Percentiles rank a stretch among this genome's conserved stretches.
phyloP scores from a whole-genome alignment of 2,888 invertebrate species.

The Ischnura elegans region DNA sequence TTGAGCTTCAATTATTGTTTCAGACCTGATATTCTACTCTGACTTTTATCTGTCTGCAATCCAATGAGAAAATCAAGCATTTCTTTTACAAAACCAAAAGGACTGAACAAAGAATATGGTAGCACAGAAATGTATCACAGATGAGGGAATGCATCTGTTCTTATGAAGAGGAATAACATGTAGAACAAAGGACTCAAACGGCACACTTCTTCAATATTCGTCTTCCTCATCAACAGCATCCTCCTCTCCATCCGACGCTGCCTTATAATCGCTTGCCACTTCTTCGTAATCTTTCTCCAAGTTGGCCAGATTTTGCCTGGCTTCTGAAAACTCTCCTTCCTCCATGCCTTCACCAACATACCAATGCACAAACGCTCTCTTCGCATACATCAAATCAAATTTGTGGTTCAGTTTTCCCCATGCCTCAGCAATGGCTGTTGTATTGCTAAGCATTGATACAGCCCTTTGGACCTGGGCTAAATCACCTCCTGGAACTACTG shows the following conservation, averaged over 20 bases:
- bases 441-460: conserved; percentile 86
- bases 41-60: neutral
- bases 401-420: conserved; percentile 88
- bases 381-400: conserved; percentile 83
- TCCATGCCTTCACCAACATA: conserved; percentile 81
- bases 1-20: neutral
- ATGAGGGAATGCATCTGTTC: neutral
- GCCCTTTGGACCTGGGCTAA: conserved; percentile 81
- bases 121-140: neutral
- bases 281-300: conserved; percentile 55
- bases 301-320: conserved; percentile 22
- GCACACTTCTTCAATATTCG: neutral
- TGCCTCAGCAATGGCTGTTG: conserved; percentile 94
- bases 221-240: neutral
- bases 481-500: conserved; percentile 79
- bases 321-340: conserved; percentile 75
- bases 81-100: neutral
- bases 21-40: too few relatives aligned
- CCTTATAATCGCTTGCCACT: conserved; percentile 37
- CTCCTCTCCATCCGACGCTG: neutral
- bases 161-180: neutral
- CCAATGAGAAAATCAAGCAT: neutral
- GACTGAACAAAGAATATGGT: neutral
- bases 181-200: neutral
- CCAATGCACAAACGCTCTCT: conserved; percentile 83